Percentiles rank a stretch among this genome's conserved stretches.
phyloP scores from a whole-genome alignment of 1,140 invertebrate species.

The Schlechtendalia chinensis region DNA sequence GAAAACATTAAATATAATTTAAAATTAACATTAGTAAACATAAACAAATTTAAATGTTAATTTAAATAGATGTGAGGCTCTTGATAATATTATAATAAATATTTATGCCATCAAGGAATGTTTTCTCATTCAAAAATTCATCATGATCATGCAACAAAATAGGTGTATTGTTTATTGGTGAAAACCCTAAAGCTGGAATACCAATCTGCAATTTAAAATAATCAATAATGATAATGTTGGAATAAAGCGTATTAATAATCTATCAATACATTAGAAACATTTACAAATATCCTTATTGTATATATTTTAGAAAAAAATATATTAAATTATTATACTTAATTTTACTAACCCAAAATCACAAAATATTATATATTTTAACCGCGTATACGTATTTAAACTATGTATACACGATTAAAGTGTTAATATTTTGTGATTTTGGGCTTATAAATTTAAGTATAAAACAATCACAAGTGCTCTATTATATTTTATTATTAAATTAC shows the following conservation, averaged over 20 bases:
- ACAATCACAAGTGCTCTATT: too few species aligned
- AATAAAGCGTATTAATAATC: not conserved
- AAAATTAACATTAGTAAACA: not conserved
- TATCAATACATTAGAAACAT: not conserved
- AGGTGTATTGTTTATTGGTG: slow-evolving; percentile 67
- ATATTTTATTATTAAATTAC: too few species aligned
- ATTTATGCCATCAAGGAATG: slow-evolving; percentile 69
- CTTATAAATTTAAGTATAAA: too few species aligned
- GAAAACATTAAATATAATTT: slow-evolving; percentile 9
- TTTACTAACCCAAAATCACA: too few species aligned
- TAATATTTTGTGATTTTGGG: too few species aligned
- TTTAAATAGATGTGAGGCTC: slow-evolving; percentile 50
- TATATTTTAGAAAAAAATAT: too few species aligned
- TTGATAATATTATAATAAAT: slow-evolving; percentile 63
- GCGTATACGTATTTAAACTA: too few species aligned
- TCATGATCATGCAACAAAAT: slow-evolving; percentile 74
- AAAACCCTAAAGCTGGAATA: slow-evolving; percentile 55
- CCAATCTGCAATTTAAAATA: slow-evolving; percentile 53
- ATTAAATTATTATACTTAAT: too few species aligned
- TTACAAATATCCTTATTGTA: not conserved
- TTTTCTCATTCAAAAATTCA: slow-evolving; percentile 70
- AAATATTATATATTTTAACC: too few species aligned
- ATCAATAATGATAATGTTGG: too few species aligned
- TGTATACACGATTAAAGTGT: too few species aligned
- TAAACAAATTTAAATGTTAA: not conserved